Percentiles rank a stretch among this genome's conserved stretches.
These are phyloP conservation scores for Amphiprion ocellaris DNA, from an alignment of 2,113 vertebrate species.

Conservation along the genomic window DNA sequence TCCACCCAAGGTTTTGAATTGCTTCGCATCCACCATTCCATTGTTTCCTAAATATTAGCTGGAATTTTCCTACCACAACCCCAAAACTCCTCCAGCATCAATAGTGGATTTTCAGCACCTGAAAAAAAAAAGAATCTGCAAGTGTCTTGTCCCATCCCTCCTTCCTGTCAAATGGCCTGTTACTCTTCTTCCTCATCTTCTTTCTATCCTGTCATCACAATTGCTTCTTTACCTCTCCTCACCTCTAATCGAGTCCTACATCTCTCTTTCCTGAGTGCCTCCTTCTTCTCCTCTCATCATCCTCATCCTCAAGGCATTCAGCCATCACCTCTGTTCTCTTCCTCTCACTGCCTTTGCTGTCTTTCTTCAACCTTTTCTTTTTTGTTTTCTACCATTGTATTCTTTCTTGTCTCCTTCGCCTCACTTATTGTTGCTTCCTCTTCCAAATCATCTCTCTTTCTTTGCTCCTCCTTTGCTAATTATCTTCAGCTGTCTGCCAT, in stretches of 20 bases:
- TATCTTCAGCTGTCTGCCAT: neutral
- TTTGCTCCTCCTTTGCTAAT: neutral
- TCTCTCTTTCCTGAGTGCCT: neutral
- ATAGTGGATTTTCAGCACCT: neutral
- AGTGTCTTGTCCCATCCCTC: too few relatives aligned
- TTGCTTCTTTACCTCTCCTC: neutral
- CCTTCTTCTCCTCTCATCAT: constrained; percentile 7
- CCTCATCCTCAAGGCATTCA: neutral
- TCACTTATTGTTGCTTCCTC: neutral
- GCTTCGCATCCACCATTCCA: too few relatives aligned
- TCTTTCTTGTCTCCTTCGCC: neutral
- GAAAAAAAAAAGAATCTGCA: neutral
- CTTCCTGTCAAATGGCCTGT: neutral
- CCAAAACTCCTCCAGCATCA: neutral
- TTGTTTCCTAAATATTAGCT: too few relatives aligned
- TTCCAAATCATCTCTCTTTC: neutral
- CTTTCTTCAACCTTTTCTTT: neutral
- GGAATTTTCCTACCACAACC: too few relatives aligned
- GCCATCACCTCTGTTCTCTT: neutral
- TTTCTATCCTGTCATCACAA: neutral
- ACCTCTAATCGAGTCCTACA: neutral
- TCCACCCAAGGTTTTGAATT: too few relatives aligned
- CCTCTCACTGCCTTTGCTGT: neutral
- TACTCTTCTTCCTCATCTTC: neutral
- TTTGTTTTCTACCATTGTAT: neutral